phyloP scores from a whole-genome alignment of 2,797 vertebrate genomes.

The Rhynchotus rufescens region DNA sequence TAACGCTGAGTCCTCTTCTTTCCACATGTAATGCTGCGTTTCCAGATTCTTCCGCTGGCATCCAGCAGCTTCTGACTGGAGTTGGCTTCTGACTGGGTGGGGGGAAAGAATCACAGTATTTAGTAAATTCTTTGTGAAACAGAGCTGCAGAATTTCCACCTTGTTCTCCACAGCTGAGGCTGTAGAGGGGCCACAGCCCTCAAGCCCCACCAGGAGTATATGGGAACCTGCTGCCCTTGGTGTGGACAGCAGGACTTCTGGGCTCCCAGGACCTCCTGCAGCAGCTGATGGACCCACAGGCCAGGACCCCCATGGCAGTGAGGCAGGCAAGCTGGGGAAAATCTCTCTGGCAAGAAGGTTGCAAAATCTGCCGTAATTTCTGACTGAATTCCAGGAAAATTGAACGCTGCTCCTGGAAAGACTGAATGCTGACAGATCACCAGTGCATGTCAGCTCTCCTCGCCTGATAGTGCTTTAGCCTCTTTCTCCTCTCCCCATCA shows the following conservation, averaged over 20 bases:
- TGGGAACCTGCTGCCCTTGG: not conserved
- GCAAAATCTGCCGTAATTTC: not conserved
- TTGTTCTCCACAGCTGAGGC: rapidly evolving
- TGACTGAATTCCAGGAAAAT: not conserved
- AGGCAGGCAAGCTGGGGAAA: not conserved
- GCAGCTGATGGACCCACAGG: not conserved
- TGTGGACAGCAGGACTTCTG: not conserved
- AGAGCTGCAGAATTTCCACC: not conserved
- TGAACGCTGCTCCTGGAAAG: not conserved
- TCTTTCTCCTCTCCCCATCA: not conserved
- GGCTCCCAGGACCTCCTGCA: rapidly evolving
- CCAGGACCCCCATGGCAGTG: not conserved
- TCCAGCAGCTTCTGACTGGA: conserved; percentile 29
- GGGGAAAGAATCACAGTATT: not conserved
- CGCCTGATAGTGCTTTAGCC: not conserved
- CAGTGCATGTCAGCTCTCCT: not conserved
- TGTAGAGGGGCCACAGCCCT: not conserved
- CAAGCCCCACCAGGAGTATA: rapidly evolving
- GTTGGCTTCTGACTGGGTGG: not conserved
- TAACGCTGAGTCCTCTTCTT: conserved; percentile 16
- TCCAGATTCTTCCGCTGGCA: conserved; percentile 52
- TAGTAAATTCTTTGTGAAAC: not conserved
- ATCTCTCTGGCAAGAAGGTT: not conserved
- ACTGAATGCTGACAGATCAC: not conserved
- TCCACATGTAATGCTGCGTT: conserved; percentile 18